Base-by-base conservation (phyloP, 2,888 invertebrate species). In the Stegophylla sp. region DNA sequence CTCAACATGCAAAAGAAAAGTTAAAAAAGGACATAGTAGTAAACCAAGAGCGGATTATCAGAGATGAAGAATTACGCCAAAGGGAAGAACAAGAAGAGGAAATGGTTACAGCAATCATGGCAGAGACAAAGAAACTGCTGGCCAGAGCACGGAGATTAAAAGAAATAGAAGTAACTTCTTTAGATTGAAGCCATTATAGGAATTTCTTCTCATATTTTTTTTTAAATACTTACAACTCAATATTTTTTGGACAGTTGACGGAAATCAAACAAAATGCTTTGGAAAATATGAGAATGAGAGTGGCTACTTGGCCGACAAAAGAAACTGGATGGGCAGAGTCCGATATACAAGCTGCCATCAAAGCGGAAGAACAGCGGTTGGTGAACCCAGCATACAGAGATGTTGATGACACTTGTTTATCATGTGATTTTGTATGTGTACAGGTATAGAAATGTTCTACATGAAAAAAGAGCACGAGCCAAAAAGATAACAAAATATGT, bases 51-150 rank as follows among this genome's bases (percentile, higher is more conserved):
- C 5, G 61, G 34, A 48, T 61, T 17, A 48, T 1, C 20, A 48
- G 3, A 0, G 17, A 63, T 7, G 4, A 61, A 7, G n/a, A 79
- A 3, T 9, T n/a, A 13, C 23, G 41, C 0, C n/a, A 26, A 13
- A 3, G 3, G 12, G 61, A 61, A 10, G 69, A 79, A 26, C 23
- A 34, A 23, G 79, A 71, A 63, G 79, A 79, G 9, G 79, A 71
- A 1, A 61, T 79, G 71, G 45, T 63, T 0, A 79, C 61, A 7
- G 26, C 69, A 10, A 79, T 79, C 4, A 71, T 79, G 79, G 79
- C 79, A 1, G 61, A 79, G 23, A 79, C 79, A 17, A 79, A 79
- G n/a, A 79, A 71, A 2, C 23, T 13, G 1, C 23, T 79, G 13
- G 69, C 79, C 3, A 63, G 34, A 61, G 20, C 9, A n/a, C 43